phyloP scores from a whole-genome alignment of 2,797 vertebrate genomes.

The Picus viridis region DNA sequence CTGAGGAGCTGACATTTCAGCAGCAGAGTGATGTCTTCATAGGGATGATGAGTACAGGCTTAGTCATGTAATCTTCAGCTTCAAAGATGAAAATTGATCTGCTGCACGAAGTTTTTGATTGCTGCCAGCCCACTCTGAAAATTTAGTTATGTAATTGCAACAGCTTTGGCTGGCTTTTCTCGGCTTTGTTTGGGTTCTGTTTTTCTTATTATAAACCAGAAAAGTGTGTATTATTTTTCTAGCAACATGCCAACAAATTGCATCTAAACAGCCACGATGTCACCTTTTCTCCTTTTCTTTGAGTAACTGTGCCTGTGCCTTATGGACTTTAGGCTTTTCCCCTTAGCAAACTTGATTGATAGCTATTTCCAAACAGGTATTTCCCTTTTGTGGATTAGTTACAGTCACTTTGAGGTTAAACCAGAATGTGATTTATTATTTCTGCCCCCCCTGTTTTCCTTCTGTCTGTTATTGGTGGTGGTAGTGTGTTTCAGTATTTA shows the following conservation, averaged over 20 bases:
- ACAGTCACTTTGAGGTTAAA: background rate
- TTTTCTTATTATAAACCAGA: background rate
- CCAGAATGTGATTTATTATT: background rate
- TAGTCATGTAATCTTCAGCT: conserved; percentile 49
- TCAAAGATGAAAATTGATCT: conserved; percentile 58
- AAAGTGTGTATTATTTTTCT: background rate
- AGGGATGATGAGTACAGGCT: conserved; percentile 52
- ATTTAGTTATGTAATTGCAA: conserved; percentile 43
- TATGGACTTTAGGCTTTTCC: background rate
- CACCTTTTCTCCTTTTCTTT: conserved; percentile 30
- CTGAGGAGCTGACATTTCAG: conserved; percentile 60
- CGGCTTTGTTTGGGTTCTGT: background rate
- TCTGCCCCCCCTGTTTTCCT: background rate
- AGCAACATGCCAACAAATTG: conserved; percentile 15
- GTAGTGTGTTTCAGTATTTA: background rate
- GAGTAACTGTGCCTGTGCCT: background rate
- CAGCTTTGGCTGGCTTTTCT: conserved; percentile 6
- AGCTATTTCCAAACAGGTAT: background rate
- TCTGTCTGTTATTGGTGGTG: too few relatives aligned
- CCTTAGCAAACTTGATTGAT: background rate
- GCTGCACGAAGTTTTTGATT: conserved; percentile 2
- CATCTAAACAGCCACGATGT: background rate
- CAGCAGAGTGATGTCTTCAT: conserved; percentile 52
- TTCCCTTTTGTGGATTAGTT: background rate
- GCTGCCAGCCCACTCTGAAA: conserved; percentile 24